Conservation (phyloP, 2,113 vertebrate genomes). For the Trochalopteron elliotii region DNA sequence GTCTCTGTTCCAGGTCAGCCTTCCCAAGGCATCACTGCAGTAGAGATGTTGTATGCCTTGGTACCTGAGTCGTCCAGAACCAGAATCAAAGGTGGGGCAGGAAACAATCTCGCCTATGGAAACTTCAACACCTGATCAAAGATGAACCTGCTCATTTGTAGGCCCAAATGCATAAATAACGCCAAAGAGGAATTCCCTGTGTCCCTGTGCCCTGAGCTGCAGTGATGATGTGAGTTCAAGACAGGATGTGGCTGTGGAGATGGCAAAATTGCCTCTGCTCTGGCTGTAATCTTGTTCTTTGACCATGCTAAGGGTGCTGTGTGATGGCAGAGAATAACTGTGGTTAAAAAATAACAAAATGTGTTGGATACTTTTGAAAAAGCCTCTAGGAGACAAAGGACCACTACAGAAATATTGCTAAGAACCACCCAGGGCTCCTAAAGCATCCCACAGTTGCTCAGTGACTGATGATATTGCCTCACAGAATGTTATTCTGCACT, state of each 20-base stretch:
- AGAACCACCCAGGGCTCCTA: neutral
- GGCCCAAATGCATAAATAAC: neutral
- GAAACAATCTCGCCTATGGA: neutral
- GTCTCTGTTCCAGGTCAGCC: neutral
- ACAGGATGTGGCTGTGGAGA: neutral
- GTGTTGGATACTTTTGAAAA: neutral
- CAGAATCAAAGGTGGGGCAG: neutral
- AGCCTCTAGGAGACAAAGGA: neutral
- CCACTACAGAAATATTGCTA: neutral
- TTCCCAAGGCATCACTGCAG: neutral
- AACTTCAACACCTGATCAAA: neutral
- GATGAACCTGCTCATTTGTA: neutral
- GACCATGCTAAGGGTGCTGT: neutral
- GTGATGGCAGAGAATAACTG: neutral
- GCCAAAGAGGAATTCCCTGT: neutral
- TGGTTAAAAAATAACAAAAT: neutral
- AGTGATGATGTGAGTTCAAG: neutral
- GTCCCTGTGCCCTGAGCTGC: neutral
- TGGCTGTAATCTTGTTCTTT: neutral
- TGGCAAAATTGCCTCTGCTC: neutral
- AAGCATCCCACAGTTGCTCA: neutral
- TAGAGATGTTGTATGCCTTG: accelerated
- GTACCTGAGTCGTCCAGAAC: accelerated
- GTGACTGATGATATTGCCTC: neutral
- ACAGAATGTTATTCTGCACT: neutral